These are phyloP conservation scores for Myotis vivesi DNA, from an alignment of 2,797 vertebrate species.

Conservation along the genomic window DNA sequence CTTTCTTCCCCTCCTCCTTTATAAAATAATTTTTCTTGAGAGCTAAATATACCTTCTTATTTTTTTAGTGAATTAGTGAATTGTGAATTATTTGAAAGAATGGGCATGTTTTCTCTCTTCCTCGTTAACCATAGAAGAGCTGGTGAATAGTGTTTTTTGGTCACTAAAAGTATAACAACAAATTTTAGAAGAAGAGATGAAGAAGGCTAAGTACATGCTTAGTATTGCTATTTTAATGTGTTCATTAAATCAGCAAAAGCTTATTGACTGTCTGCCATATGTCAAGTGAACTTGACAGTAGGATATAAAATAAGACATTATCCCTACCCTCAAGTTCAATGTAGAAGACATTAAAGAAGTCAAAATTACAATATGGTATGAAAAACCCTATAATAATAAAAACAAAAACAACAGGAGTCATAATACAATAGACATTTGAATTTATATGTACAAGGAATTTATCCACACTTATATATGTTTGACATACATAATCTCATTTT, in stretches of 20 bases:
- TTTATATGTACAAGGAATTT: not conserved
- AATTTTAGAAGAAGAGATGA: not conserved
- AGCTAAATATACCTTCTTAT: not conserved
- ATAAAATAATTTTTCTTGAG: not conserved
- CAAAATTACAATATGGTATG: not conserved
- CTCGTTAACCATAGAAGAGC: not conserved
- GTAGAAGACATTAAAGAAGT: not conserved
- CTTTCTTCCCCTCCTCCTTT: not conserved
- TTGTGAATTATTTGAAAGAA: slow-evolving; percentile 18
- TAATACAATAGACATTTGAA: not conserved
- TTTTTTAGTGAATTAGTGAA: not conserved
- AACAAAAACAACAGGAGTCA: not conserved
- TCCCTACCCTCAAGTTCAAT: not conserved
- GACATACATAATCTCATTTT: not conserved
- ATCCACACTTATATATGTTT: not conserved
- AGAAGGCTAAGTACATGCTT: not conserved
- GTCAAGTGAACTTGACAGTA: not conserved
- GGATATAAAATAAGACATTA: not conserved
- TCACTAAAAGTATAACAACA: not conserved
- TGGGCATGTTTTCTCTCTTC: not conserved
- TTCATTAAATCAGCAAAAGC: slow-evolving; percentile 12
- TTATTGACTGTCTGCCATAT: not conserved
- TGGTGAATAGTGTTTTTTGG: not conserved
- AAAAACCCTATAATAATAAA: not conserved
- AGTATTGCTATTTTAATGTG: not conserved